Base-by-base conservation (phyloP, 2,113 vertebrate species). In the Sapajus apella region DNA sequence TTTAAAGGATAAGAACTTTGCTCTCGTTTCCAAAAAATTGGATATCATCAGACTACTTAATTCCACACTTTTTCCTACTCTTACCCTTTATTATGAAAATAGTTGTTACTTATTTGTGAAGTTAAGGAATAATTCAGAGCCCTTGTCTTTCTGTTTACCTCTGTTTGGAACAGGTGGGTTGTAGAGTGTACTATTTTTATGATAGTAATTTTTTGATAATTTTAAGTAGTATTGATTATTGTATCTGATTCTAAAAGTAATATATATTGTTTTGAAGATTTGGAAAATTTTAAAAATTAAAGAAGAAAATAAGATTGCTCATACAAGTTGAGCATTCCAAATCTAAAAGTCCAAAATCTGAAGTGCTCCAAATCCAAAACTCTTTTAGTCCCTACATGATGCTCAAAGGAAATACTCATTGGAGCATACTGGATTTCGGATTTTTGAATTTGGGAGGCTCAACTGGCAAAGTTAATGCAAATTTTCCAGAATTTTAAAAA, bases 231-330 rank as follows among this genome's bases (percentile, higher is more conserved):
- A 64, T 21, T 45, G 40, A 68, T 88, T 72, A 58, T 40, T 30
- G 89, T 58, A 85, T 61, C 20, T 56, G 47, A 88, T 77, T 91
- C 2, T 70, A 30, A 86, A 86, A 79, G 37, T 45, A 90, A 77
- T 43, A 32, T 21, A 81, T 72, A 17, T 79, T 9, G 79, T 45
- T 88, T 95, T 85, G 37, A 58, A 96, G 84, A 75, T 82, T 92
- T 52, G 8, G 2, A 30, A 77, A 82, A 35, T 27, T 45, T 58
- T n/a, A 10, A 27, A 90, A 96, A 86, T 89, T 52, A 0, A 56
- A 86, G 47, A 89, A 70, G 35, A 89, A 94, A 70, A 68, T 91
- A 80, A 52, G 61, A 89, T 58, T 37, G 37, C 20, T 16, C 6
- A 32, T 45, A 79, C 43, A 47, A 16, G 14, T 47, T 76, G 43